Conservation (phyloP, 2,888 invertebrate genomes). For the Calameuta filiformis region DNA sequence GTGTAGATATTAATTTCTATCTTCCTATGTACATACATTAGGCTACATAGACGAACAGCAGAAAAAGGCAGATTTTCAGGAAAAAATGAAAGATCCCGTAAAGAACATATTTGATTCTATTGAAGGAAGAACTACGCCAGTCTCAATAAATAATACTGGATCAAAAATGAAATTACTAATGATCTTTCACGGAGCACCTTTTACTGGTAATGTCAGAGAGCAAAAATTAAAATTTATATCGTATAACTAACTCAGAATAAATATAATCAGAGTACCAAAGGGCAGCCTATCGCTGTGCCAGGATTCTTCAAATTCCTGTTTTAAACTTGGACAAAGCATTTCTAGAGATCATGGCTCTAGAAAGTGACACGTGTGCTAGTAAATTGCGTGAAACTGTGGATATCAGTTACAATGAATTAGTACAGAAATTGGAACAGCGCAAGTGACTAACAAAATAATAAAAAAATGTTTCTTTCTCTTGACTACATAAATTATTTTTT, state of each 20-base stretch:
- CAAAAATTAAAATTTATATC: neutral
- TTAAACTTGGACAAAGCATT: constrained; percentile 44
- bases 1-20: neutral
- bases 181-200: constrained; percentile 67
- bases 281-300: constrained; percentile 66
- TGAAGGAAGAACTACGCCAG: neutral
- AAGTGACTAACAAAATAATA: constrained; percentile 7
- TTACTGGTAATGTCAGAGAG: constrained; percentile 53
- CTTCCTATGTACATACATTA: constrained; percentile 18
- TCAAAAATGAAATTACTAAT: constrained; percentile 57
- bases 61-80: constrained; percentile 31
- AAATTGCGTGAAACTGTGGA: constrained; percentile 45
- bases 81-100: constrained; percentile 52
- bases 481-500: neutral
- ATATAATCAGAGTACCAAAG: constrained; percentile 65
- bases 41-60: constrained; percentile 46
- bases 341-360: constrained; percentile 39
- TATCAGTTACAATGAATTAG: constrained; percentile 35
- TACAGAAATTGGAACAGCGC: constrained; percentile 2
- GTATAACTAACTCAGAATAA: neutral
- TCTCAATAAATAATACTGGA: constrained; percentile 18
- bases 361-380: constrained; percentile 29
- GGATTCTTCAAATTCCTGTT: constrained; percentile 38
- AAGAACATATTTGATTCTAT: constrained; percentile 38
- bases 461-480: neutral